These are phyloP conservation scores for Nycteola revayana DNA, from an alignment of 2,888 invertebrate species.

Conservation along the genomic window DNA sequence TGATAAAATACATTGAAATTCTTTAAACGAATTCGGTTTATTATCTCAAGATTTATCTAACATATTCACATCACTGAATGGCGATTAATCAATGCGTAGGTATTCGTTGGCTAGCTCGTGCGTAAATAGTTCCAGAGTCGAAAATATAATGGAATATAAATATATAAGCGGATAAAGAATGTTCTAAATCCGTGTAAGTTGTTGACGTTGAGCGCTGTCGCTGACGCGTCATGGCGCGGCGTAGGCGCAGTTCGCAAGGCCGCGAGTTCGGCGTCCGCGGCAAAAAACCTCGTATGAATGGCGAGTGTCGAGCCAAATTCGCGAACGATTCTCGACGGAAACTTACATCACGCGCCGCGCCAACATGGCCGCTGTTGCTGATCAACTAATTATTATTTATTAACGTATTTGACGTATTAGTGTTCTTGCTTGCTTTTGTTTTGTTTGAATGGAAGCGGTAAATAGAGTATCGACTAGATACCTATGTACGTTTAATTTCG, in stretches of 20 bases:
- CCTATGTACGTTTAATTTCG: neutral
- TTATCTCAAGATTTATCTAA: constrained; percentile 8
- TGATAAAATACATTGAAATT: constrained; percentile 17
- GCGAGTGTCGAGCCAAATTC: constrained; percentile 63
- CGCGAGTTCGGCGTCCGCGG: constrained; percentile 68
- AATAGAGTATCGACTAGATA: constrained; percentile 13
- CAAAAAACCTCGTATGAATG: constrained; percentile 74
- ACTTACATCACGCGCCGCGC: constrained; percentile 55
- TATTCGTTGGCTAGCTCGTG: constrained; percentile 6
- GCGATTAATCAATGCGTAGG: constrained; percentile 14
- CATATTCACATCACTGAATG: constrained; percentile 12
- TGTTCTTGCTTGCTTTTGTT: constrained; percentile 14
- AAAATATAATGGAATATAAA: constrained; percentile 17
- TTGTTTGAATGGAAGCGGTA: constrained; percentile 8
- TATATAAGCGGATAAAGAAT: constrained; percentile 37
- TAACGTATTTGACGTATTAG: constrained; percentile 26
- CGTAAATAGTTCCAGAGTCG: constrained; percentile 11
- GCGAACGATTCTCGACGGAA: constrained; percentile 56
- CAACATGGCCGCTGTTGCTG: constrained; percentile 36
- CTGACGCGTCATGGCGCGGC: constrained; percentile 37
- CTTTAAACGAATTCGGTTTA: constrained; percentile 8
- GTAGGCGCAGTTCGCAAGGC: constrained; percentile 68
- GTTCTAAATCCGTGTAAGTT: constrained; percentile 55
- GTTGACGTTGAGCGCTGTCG: constrained; percentile 48
- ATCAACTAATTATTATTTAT: constrained; percentile 28